Percentiles rank a stretch among this genome's conserved stretches.
Evolutionary conservation across 35 echinoderm and acorn worm species (phyloP).

Genomic region (Apostichopus californicus): DNA sequence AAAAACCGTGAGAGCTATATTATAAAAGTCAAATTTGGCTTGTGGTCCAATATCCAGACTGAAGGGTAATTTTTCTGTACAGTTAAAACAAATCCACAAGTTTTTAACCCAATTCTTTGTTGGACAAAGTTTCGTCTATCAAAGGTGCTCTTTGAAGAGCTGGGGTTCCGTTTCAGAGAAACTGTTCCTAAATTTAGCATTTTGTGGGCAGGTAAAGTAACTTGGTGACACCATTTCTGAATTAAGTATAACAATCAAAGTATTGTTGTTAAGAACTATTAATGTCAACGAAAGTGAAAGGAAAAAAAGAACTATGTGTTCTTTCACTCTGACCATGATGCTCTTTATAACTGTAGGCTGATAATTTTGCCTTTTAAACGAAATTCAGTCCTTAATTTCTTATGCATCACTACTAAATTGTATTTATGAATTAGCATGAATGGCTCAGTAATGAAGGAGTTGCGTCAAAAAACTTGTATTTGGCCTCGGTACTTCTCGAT

Average conservation of each 20-base stretch:
- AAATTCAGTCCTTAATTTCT: too few relatives aligned
- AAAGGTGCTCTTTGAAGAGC: neutral
- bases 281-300: too few relatives aligned
- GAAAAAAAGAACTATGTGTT: too few relatives aligned
- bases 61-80: neutral
- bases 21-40: neutral
- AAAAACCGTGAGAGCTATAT: neutral
- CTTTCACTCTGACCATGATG: too few relatives aligned
- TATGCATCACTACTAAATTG: too few relatives aligned
- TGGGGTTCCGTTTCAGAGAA: neutral
- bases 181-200: neutral
- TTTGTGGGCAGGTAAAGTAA: slow-evolving; percentile 6
- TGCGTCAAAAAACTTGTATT: too few relatives aligned
- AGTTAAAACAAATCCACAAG: neutral
- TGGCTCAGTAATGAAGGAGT: too few relatives aligned
- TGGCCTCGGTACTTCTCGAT: too few relatives aligned
- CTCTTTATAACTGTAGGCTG: too few relatives aligned
- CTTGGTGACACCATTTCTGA: neutral
- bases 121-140: neutral
- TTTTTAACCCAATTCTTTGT: neutral
- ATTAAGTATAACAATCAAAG: neutral
- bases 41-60: neutral
- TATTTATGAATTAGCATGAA: too few relatives aligned
- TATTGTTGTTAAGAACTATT: too few relatives aligned
- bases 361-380: too few relatives aligned